Base-by-base conservation (phyloP, 2,797 vertebrate species). In the Crocidura indochinensis region DNA sequence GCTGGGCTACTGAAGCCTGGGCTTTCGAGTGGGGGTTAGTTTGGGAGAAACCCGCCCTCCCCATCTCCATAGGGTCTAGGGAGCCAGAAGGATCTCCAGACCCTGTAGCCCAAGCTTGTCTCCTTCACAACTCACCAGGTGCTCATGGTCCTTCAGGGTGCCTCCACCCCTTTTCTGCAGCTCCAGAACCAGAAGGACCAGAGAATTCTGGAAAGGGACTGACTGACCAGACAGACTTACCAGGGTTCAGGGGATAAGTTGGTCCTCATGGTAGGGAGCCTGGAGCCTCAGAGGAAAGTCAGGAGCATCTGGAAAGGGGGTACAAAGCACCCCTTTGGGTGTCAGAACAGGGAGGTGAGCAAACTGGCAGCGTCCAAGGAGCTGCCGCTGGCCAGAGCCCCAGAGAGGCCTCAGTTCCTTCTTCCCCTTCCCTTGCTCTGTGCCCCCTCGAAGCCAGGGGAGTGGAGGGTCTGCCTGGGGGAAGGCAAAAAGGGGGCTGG, bases 401-500 rank as follows among this genome's bases (percentile, higher is more conserved):
- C 68, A 92, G 83, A 90, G 62, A 91, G 68, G 88, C 65, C 80
- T 64, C 92, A 95, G 90, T 46, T 92, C 88, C 73, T 84, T 92
- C 75, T 0, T 86, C 88, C 27, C 90, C 76, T 0, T 87, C 91
- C 27, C 92, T 84, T 76, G 46, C 82, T 95, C 92, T 93, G 92
- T 81, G 95, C 88, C 95, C 95, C 86, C 84, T 84, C 22, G 91
- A 96, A 92, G 93, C 95, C 84, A 92, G 92, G 96, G 96, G 91
- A 96, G 95, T 93, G 95, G 38, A 88, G 92, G 97, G 95, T 87
- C 89, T 95, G 95, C 69, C 82, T 95, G 97, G 96, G 96, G 95
- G 97, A 96, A 96, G 94, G 90, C 62, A 91, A 92, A 90, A 88
- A 95, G 96, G 96, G 97, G 97, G 96, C 97, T 94, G 97, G 97